Conservation (phyloP, 2,113 vertebrate species). For the Gadus macrocephalus region DNA sequence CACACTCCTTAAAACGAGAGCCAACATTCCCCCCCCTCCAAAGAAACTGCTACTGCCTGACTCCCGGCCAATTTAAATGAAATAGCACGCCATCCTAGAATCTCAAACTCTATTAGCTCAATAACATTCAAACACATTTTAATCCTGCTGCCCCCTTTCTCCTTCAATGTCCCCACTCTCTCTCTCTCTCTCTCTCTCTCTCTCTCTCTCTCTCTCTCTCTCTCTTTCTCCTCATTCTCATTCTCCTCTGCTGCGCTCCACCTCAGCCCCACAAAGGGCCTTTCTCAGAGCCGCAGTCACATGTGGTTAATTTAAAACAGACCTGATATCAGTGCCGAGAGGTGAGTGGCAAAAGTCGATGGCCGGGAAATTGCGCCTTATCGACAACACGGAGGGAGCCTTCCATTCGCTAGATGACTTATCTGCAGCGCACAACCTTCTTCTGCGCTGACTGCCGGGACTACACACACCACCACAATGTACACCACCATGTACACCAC, state of each 20-base stretch:
- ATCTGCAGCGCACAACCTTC: slow-evolving; percentile 2
- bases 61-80: slow-evolving; percentile 9
- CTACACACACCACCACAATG: too few relatives aligned
- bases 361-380: slow-evolving; percentile 26
- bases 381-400: slow-evolving; percentile 37
- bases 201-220: neutral
- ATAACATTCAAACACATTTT: neutral
- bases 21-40: too few relatives aligned
- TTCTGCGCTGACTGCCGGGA: too few relatives aligned
- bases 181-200: neutral
- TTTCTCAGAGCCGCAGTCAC: slow-evolving; percentile 31
- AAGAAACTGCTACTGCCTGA: neutral
- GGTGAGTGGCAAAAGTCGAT: slow-evolving; percentile 54
- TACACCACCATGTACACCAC: too few relatives aligned
- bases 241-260: neutral
- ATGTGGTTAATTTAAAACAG: slow-evolving; percentile 50
- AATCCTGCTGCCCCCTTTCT: too few relatives aligned
- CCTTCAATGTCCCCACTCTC: too few relatives aligned
- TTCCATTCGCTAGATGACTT: slow-evolving; percentile 55
- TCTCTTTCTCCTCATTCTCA: slow-evolving; percentile 8
- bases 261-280: neutral
- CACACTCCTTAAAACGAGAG: too few relatives aligned
- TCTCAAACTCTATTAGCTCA: neutral
- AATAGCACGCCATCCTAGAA: too few relatives aligned
- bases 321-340: slow-evolving; percentile 52